Percentiles rank a stretch among this genome's conserved stretches.
phyloP scores from a whole-genome alignment of 2,797 vertebrate genomes.

The Micromesistius poutassou region DNA sequence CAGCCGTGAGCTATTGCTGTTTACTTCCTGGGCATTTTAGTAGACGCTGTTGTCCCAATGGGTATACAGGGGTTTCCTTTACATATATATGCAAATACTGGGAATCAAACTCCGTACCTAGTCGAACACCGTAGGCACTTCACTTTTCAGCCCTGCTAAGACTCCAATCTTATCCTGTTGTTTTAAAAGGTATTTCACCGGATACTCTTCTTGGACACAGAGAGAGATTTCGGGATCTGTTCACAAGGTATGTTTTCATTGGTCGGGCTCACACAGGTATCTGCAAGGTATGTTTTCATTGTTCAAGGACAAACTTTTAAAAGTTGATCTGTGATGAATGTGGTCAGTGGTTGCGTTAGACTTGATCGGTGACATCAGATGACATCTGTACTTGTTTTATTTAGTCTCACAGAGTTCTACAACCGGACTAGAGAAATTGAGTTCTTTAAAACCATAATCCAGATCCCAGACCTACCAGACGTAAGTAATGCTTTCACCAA shows the following conservation, averaged over 20 bases:
- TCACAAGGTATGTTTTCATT: constrained; percentile 76
- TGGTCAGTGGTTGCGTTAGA: neutral
- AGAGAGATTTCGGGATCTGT: constrained; percentile 92
- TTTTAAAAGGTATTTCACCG: constrained; percentile 77
- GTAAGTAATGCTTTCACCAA: constrained; percentile 64
- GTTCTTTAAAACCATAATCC: constrained; percentile 91
- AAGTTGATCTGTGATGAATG: too few species aligned
- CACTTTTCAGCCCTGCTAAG: neutral
- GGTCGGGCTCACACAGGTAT: neutral
- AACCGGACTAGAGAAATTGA: constrained; percentile 92
- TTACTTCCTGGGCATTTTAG: neutral
- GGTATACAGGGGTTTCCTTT: too few species aligned
- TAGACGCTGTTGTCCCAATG: too few species aligned
- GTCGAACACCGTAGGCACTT: neutral
- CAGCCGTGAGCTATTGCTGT: constrained; percentile 81
- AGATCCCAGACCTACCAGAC: constrained; percentile 93
- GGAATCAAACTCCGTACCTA: too few species aligned
- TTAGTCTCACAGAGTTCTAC: constrained; percentile 89
- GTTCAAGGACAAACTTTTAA: neutral
- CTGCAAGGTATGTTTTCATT: constrained; percentile 69
- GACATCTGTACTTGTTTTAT: constrained; percentile 11
- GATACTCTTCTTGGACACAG: constrained; percentile 92
- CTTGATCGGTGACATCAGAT: neutral
- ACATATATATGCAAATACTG: too few species aligned
- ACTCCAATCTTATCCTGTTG: neutral